phyloP scores from a whole-genome alignment of 2,888 invertebrate species.

The Notocelia uddmanniana region DNA sequence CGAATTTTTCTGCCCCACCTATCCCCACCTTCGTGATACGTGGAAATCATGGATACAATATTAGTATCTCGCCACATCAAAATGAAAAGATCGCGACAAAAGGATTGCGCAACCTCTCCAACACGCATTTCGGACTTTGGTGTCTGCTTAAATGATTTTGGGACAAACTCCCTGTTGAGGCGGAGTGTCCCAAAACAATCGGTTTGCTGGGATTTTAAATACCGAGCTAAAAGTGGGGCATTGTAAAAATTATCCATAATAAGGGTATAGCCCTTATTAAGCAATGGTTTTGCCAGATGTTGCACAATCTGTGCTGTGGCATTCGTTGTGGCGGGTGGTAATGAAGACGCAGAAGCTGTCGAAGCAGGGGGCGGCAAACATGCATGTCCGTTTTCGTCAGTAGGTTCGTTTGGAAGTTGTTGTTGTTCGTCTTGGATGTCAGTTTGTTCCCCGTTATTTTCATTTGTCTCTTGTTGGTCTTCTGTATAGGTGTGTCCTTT shows the following conservation, averaged over 20 bases:
- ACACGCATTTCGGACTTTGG: background rate
- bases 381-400: background rate
- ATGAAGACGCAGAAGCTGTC: constrained; percentile 13
- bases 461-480: background rate
- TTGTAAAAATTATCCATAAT: constrained; percentile 22
- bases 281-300: background rate
- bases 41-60: background rate
- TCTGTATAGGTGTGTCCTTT: background rate
- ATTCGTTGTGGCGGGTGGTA: background rate
- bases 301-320: constrained; percentile 23
- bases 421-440: no score
- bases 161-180: background rate
- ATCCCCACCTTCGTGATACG: background rate
- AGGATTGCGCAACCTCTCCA: background rate
- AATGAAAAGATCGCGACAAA: no score
- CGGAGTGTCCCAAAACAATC: constrained; percentile 1
- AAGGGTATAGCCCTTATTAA: constrained; percentile 1
- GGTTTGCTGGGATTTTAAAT: background rate
- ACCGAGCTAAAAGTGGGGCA: background rate
- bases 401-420: no score
- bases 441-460: background rate
- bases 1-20: background rate
- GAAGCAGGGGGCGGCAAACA: background rate
- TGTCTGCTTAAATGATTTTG: background rate
- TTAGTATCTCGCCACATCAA: no score